Conservation (phyloP, 23 tunicate species). For the Oikopleura dioica region DNA sequence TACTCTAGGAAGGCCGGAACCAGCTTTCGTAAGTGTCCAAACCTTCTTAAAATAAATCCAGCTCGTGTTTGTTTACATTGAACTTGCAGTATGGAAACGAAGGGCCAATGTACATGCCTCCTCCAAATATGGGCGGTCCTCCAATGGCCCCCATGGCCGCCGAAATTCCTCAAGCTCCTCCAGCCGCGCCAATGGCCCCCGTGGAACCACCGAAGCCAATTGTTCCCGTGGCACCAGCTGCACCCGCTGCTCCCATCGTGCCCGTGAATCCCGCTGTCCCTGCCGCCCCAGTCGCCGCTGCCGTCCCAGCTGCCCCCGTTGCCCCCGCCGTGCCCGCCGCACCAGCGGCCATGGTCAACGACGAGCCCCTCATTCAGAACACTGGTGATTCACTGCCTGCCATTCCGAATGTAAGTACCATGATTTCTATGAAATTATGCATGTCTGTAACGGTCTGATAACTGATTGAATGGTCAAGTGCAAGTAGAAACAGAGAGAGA, state of each 20-base stretch:
- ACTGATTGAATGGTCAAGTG: no score
- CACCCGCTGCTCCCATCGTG: neutral
- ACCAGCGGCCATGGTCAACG: neutral
- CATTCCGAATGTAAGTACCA: no score
- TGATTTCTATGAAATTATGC: no score
- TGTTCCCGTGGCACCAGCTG: neutral
- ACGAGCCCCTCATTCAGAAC: no score
- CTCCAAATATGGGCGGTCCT: neutral
- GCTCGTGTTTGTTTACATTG: neutral
- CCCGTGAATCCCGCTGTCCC: neutral
- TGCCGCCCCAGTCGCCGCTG: neutral
- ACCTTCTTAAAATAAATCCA: neutral
- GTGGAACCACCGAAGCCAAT: neutral
- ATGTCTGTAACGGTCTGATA: no score
- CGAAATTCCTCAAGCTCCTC: neutral
- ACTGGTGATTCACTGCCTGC: no score
- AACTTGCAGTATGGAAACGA: neutral
- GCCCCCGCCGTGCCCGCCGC: neutral
- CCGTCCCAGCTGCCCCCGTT: neutral
- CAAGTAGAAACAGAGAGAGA: no score
- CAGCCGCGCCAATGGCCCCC: neutral
- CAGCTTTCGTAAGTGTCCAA: slow-evolving; percentile 16
- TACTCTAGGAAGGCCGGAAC: slow-evolving; percentile 19
- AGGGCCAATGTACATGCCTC: neutral
- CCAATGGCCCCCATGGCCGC: neutral